Base-by-base conservation (phyloP, 2,888 invertebrate genomes). In the Dasysyrphus tricinctus region DNA sequence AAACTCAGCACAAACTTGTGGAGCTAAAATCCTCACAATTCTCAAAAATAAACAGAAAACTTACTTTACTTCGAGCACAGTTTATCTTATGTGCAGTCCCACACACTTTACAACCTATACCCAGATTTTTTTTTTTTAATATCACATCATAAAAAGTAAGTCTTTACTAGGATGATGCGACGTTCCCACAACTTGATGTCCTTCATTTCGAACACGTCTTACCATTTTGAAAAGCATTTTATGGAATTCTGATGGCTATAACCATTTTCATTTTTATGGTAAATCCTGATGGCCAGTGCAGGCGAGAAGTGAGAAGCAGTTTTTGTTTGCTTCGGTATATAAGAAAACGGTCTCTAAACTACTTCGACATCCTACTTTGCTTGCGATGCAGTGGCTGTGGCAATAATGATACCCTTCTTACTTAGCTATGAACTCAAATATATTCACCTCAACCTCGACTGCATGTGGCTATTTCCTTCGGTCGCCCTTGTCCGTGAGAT, bases 211-310 rank as follows among this genome's bases (percentile, higher is more conserved):
- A 63, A 69, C 80, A 81, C 77, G 81, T 80, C 81, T 77, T 78
- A 81, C 67, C 77, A 85, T 85, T 77, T 74, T 61, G 51, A 85
- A 81, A 63, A 74, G 57, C 63, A 77, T 85, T 85, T 77, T 85
- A 85, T 85, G 77, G 73, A 85, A 81, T 78, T 63, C 77, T 81
- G 80, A 77, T 81, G 80, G 80, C 85, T 77, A 77, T 85, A 85
- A 85, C 77, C 80, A 74, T 85, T 77, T 80, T 77, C 56, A 70
- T 73, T 73, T 85, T 85, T 80, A 85, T 80, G 67, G 59, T 19
- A 61, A 78, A 70, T 54, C 70, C 73, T 73, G 51, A 8, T 16
- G 34, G 57, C 47, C 72, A 61, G 14, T 8, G 16, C 19, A 9
- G 47, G 47, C 47, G 8, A 47, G 47, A 16, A 16, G 47, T 16